Evolutionary conservation across 2,797 vertebrate genomes (phyloP), one percentile per base, ranked within the genome.

Genomic region (Apodemus agrarius): DNA sequence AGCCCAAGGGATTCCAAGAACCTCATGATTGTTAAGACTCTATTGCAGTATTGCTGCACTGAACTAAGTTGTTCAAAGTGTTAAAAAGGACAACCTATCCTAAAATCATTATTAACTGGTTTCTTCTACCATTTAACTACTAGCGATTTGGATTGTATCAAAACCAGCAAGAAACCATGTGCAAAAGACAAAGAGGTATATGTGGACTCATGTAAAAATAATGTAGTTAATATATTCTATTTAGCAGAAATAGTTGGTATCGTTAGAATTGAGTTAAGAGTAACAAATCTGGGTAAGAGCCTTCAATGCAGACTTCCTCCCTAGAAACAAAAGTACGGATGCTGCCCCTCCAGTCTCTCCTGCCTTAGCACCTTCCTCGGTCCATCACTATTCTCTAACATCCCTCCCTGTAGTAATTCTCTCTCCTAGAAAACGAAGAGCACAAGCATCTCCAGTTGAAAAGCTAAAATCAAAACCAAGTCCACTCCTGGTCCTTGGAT

Each of bases 91-190:
- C n/a, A 94, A 63, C 1, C 11, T 19, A 49, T 81, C 91, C 52
- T 80, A 79, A 63, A 88, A 90, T n/a, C 61, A 43, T 57, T 7
- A 96, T n/a, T 57, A 93, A 69, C 4, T 87, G 13, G 9, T 91
- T 96, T 95, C 76, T 91, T 80, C 78, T 49, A 96, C 82, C 79
- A 74, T 19, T 80, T 95, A 87, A 57, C 94, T 96, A 72, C 88
- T 90, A 79, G 29, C 81, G 34, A 85, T 40, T 81, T 96, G 31
- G 40, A 26, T 85, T 34, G 14, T 17, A 34, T 67, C 65, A 34
- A 67, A 91, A 67, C 4, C 37, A 63, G 40, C 14, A 1, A 81
- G 74, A 59, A 94, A 90, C 34, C 54, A 89, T 72, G 17, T 37
- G 84, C 4, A 61, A 11, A 93, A 90, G 90, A 80, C 61, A 78